Base-by-base conservation (phyloP, 2,888 invertebrate genomes). In the Trichacis sp. region DNA sequence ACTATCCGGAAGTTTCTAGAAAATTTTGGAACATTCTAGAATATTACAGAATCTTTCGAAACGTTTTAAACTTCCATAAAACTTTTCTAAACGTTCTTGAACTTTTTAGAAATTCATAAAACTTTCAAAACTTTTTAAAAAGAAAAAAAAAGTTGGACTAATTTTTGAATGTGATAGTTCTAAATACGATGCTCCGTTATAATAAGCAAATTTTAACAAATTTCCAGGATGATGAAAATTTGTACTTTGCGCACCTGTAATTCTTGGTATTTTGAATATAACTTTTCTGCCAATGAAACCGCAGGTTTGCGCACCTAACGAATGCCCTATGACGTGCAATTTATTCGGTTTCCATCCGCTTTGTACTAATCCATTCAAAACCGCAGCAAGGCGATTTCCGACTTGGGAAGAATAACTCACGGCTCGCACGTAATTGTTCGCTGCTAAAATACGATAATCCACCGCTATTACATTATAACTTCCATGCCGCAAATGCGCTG, bases 401-500 rank as follows among this genome's bases (percentile, higher is more conserved):
- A 81, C 73, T 9, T 45, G 5, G 1, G 33, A 38, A 0, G 56
- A 63, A 24, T 55, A 67, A 2, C 73, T 72, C 0, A 79, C 79
- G 0, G 72, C 69, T 20, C 2, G 50, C 3, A 85, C 0, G 58
- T 87, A 87, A 68, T 79, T 78, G 0, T 84, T 82, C 5, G 80
- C 82, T 4, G 85, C 85, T n/a, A 87, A 69, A 66, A 84, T 82
- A 11, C 85, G 73, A 85, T 87, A 88, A 72, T 88, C 87, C 57
- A 86, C 67, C 1, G 81, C 74, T 14, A 88, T 68, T 0, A 85
- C 65, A 67, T 87, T 88, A 77, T 85, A 83, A 2, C 83, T 74
- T 1, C 57, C 65, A 0, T 84, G 84, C 0, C 72, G 70, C 0
- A 84, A 49, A 70, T 87, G 87, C 0, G 85, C 86, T 49, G 67